Evolutionary conservation across 2,888 invertebrate species (phyloP).

Genomic region (Coenonympha arcania): DNA sequence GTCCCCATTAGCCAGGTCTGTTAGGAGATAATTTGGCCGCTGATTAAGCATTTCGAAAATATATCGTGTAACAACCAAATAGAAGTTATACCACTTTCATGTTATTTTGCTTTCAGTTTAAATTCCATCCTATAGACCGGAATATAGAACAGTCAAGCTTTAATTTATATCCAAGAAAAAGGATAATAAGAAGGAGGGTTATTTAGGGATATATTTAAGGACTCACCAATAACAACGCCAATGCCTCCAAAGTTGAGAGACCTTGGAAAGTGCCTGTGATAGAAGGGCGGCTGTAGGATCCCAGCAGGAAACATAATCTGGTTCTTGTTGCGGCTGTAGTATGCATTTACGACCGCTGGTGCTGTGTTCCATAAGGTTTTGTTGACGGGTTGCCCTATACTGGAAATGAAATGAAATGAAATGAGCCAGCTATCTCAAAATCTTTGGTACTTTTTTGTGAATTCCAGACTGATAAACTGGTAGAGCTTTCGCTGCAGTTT

Average conservation of each 20-base stretch:
- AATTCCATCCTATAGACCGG: too few relatives aligned
- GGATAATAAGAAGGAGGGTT: too few relatives aligned
- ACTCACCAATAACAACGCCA: conserved; percentile 86
- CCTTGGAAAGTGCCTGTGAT: conserved; percentile 86
- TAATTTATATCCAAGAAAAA: too few relatives aligned
- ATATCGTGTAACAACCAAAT: too few relatives aligned
- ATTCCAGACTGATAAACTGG: too few relatives aligned
- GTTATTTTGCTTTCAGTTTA: too few relatives aligned
- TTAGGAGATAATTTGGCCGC: too few relatives aligned
- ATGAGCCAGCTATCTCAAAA: neutral
- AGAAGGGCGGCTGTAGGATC: conserved; percentile 95
- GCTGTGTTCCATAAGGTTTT: conserved; percentile 88
- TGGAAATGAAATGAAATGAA: conserved; percentile 37
- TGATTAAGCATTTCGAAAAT: too few relatives aligned
- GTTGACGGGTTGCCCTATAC: conserved; percentile 81
- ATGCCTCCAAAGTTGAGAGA: conserved; percentile 91
- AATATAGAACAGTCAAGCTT: too few relatives aligned
- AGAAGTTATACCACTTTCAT: too few relatives aligned
- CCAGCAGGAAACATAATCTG: conserved; percentile 97
- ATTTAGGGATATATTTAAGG: neutral
- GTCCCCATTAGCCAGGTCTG: too few relatives aligned
- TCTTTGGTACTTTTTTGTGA: neutral
- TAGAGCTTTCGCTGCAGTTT: too few relatives aligned
- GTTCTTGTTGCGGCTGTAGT: conserved; percentile 95
- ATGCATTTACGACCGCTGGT: conserved; percentile 95